Evolutionary conservation across 2,888 invertebrate genomes (phyloP).

Genomic region (Eupithecia abbreviata): DNA sequence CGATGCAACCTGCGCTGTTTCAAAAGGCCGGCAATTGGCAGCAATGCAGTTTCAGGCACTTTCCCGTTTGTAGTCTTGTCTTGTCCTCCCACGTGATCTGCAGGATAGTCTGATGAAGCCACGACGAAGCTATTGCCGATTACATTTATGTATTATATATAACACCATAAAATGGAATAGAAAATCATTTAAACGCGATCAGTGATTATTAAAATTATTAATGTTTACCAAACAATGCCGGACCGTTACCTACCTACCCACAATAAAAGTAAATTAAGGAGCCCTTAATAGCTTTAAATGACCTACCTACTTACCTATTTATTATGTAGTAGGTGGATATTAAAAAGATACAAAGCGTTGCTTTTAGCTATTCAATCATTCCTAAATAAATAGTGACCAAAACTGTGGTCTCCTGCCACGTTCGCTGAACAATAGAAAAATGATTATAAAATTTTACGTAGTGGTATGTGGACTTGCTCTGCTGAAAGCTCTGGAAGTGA

Average conservation of each 20-base stretch:
- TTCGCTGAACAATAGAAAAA: conserved; percentile 7
- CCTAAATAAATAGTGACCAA: neutral
- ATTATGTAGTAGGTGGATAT: neutral
- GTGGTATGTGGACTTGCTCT: conserved; percentile 9
- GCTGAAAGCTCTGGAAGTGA: neutral
- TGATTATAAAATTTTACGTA: conserved; percentile 22
- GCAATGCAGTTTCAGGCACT: neutral
- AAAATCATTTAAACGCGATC: neutral
- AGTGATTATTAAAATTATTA: neutral
- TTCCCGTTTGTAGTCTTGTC: neutral
- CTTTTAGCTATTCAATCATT: conserved; percentile 1
- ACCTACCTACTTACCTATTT: neutral
- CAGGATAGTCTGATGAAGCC: neutral
- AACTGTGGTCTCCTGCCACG: neutral
- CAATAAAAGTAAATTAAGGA: neutral
- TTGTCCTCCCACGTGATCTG: neutral
- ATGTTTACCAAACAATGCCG: conserved; percentile 1
- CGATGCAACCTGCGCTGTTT: neutral
- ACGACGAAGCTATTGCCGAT: neutral
- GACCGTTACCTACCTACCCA: neutral
- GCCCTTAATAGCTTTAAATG: neutral
- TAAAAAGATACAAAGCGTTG: neutral
- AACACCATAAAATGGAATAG: neutral
- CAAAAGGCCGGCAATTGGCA: neutral
- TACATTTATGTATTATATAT: neutral